Conservation (phyloP, 2,888 invertebrate species). For the Zygaena filipendulae region DNA sequence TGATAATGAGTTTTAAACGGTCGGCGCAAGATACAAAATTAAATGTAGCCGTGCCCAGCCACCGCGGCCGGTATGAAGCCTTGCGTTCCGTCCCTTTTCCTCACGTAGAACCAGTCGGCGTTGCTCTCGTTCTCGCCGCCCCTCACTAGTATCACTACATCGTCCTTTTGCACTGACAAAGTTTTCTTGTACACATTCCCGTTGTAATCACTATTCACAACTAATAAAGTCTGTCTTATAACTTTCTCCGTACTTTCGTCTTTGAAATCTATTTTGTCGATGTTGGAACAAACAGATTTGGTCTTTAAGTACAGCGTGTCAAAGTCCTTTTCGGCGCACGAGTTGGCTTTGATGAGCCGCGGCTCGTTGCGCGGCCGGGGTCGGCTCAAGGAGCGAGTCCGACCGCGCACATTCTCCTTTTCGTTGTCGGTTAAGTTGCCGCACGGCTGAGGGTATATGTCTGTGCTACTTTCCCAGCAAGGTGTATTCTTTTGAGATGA, state of each 20-base stretch:
- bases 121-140: conserved; percentile 45
- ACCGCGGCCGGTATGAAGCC: conserved; percentile 83
- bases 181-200: conserved; percentile 68
- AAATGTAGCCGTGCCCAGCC: conserved; percentile 83
- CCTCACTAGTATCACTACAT: conserved; percentile 77
- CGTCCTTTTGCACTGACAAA: conserved; percentile 75
- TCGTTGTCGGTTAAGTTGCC: conserved; percentile 86
- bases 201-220: conserved; percentile 74
- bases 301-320: conserved; percentile 75
- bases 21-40: no score
- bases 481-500: conserved; percentile 70
- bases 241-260: conserved; percentile 28
- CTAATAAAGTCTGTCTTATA: conserved; percentile 75
- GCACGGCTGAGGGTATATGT: conserved; percentile 82
- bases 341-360: conserved; percentile 29
- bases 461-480: conserved; percentile 85
- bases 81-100: conserved; percentile 74
- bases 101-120: conserved; percentile 80
- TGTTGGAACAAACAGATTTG: conserved; percentile 47
- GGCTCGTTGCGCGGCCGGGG: conserved; percentile 51
- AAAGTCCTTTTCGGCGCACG: conserved; percentile 77
- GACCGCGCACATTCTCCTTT: conserved; percentile 71
- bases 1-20: no score
- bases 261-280: conserved; percentile 34
- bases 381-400: conserved; percentile 77